Conservation (phyloP, 2,113 vertebrate genomes). For the Andinoacara biseriatus region DNA sequence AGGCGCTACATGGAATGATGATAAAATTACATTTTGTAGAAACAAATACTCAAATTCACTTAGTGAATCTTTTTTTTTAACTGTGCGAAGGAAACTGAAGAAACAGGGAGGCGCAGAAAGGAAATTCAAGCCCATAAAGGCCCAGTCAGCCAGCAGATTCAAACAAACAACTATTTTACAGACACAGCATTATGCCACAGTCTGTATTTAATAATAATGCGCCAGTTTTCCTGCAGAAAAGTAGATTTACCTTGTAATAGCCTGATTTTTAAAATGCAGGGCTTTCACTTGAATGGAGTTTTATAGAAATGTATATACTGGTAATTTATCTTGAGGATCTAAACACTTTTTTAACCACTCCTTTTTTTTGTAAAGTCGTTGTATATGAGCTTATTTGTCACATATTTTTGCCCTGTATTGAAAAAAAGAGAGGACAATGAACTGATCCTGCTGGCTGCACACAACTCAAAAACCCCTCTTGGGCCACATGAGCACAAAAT, state of each 20-base stretch:
- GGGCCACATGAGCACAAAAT: neutral
- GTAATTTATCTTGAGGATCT: neutral
- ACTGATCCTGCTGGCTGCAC: neutral
- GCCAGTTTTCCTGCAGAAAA: neutral
- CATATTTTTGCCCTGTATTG: neutral
- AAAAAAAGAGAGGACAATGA: neutral
- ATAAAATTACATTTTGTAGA: neutral
- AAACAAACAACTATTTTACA: no score
- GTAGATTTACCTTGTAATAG: neutral
- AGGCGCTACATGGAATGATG: neutral
- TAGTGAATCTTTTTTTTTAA: neutral
- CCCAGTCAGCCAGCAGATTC: neutral
- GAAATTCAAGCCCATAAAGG: neutral
- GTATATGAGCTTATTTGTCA: neutral
- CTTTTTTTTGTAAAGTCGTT: rapidly evolving
- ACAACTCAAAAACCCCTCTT: neutral
- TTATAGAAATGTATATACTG: neutral
- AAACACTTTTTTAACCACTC: neutral
- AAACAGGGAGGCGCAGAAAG: neutral
- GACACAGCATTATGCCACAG: neutral
- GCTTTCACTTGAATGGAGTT: neutral
- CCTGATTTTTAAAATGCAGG: neutral
- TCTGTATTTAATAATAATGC: neutral
- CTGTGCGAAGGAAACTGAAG: rapidly evolving
- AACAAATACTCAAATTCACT: neutral